Conservation (phyloP, 2,797 vertebrate species). For the Cossypha heuglini region DNA sequence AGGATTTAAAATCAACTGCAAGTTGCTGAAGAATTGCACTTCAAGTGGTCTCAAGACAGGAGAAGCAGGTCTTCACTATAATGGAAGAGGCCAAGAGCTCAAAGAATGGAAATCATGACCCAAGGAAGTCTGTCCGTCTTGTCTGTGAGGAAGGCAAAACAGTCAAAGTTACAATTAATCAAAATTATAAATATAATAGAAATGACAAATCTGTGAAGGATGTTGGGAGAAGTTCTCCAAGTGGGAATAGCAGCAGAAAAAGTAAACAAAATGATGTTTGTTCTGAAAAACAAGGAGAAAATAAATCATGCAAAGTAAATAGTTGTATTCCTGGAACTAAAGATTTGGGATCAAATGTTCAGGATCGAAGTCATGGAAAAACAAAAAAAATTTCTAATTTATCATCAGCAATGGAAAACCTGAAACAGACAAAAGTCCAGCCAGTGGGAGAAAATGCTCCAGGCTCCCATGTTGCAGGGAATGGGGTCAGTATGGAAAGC, state of each 20-base stretch:
- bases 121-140: conserved; percentile 75
- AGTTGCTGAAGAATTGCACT: conserved; percentile 70
- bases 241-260: conserved; percentile 74
- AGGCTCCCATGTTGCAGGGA: conserved; percentile 57
- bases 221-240: conserved; percentile 74
- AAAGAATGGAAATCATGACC: conserved; percentile 81
- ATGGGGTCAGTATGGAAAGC: conserved; percentile 41
- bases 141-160: conserved; percentile 77
- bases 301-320: conserved; percentile 76
- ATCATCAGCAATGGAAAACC: conserved; percentile 55
- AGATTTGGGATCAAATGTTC: conserved; percentile 68
- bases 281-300: conserved; percentile 73
- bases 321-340: conserved; percentile 67
- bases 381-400: conserved; percentile 68
- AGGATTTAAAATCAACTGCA: conserved; percentile 70
- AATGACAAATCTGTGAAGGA: conserved; percentile 75
- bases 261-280: conserved; percentile 76
- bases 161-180: conserved; percentile 77
- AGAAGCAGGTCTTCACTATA: conserved; percentile 77
- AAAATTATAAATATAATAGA: conserved; percentile 76
- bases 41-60: conserved; percentile 62
- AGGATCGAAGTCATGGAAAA: conserved; percentile 77
- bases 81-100: conserved; percentile 81
- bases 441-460: conserved; percentile 50
- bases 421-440: conserved; percentile 64